Conservation (phyloP, 2,797 vertebrate genomes). For the Philypnodon macrostomus region DNA sequence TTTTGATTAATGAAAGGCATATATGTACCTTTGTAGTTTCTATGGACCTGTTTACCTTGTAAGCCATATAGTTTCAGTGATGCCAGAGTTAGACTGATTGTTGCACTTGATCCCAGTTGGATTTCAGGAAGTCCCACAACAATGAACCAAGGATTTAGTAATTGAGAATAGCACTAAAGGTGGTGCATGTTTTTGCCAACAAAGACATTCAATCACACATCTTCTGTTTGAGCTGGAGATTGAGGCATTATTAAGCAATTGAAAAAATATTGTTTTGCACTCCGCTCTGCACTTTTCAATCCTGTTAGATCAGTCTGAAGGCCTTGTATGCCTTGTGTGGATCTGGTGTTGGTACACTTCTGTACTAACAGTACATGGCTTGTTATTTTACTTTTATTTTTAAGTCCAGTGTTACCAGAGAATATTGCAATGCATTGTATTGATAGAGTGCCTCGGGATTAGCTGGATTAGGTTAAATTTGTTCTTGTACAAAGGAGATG, state of each 20-base stretch:
- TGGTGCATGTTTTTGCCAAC: slow-evolving; percentile 66
- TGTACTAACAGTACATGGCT: slow-evolving; percentile 13
- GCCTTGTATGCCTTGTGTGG: slow-evolving; percentile 54
- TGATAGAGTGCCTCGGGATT: slow-evolving; percentile 70
- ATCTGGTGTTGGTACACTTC: slow-evolving; percentile 25
- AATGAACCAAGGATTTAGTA: not conserved
- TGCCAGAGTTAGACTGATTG: slow-evolving; percentile 77
- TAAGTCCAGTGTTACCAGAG: slow-evolving; percentile 43
- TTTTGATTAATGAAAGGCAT: slow-evolving; percentile 78
- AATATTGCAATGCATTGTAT: slow-evolving; percentile 58
- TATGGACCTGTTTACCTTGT: slow-evolving; percentile 83
- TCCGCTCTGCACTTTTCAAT: slow-evolving; percentile 18
- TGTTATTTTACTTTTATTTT: slow-evolving; percentile 37
- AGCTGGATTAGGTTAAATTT: slow-evolving; percentile 48
- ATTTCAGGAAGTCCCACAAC: slow-evolving; percentile 46
- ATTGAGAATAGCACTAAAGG: slow-evolving; percentile 13
- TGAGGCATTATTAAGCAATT: slow-evolving; percentile 21
- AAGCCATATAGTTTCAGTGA: slow-evolving; percentile 83
- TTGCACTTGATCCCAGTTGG: slow-evolving; percentile 77
- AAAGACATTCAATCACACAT: slow-evolving; percentile 31
- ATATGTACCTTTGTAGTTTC: slow-evolving; percentile 78
- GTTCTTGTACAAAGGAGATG: slow-evolving; percentile 56
- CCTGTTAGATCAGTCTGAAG: slow-evolving; percentile 37
- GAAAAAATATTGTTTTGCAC: slow-evolving; percentile 36
- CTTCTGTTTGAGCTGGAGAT: slow-evolving; percentile 40